Evolutionary conservation across 2,797 vertebrate species (phyloP), one percentile per base, ranked within the genome.

Genomic region (Nannoperca obscura): DNA sequence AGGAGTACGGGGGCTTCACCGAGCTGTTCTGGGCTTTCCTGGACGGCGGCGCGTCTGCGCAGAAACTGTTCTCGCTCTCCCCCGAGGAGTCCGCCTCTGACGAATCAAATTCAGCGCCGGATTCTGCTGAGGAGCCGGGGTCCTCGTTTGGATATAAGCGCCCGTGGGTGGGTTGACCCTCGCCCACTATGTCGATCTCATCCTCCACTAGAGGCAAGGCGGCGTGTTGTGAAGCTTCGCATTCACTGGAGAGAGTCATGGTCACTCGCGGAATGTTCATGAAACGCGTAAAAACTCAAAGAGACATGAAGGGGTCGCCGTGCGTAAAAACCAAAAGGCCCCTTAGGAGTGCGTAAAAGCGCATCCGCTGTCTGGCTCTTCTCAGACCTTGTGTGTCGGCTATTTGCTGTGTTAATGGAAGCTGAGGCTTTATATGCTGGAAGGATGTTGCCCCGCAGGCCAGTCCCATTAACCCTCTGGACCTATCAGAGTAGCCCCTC

Each of bases 1-100:
- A 98, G 0, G 97, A 98, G 88, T 97, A 97, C 0, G 97, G 97
- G 0, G 97, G 97, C 87, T 97, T 98, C 5, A 96, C 90, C 9
- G 92, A 87, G 83, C 89, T 83, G 87, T 61, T 86, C 63, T 89
- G 86, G n/a, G 68, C 76, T 81, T 89, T 92, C 68, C 66, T 85
- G 74, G 91, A 68, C 27, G 68, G 44, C 5, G 85, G 75, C 14
- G 83, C 83, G 71, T 93, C 88, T 42, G 89, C 53, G 74, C 89
- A 92, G 74, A 92, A 93, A 52, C 94, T 91, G 73, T 62, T 94
- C 81, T 94, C 88, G 65, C 91, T 95, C 68, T 94, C 89, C 46
- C 90, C 91, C 1, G 91, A 94, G 2, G 92, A 95, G 20, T 95
- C 95, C 0, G 86, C 88, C 59, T 92, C 93, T 0, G 91, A 94